Percentiles rank a stretch among this genome's conserved stretches.
These are phyloP conservation scores for Agrypnia vestita DNA, from an alignment of 1,140 invertebrate species.

Conservation along the genomic window DNA sequence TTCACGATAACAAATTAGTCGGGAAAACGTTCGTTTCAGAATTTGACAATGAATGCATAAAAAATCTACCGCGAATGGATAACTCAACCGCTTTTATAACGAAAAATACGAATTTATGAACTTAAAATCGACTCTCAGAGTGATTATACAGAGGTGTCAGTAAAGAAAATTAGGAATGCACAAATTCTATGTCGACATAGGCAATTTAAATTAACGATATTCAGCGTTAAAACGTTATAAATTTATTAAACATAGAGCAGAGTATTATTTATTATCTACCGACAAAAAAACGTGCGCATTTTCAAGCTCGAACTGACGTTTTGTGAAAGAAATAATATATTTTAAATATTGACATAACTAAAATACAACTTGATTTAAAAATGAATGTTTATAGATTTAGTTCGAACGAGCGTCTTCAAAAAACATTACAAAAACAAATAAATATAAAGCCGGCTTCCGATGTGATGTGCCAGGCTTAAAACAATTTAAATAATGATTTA, in stretches of 20 bases:
- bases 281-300: conserved; percentile 46
- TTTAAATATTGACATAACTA: not conserved
- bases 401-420: conserved; percentile 7
- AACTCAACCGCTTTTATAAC: conserved; percentile 13
- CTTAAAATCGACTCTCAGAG: not conserved
- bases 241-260: not conserved
- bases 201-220: not conserved
- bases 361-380: not conserved
- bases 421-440: conserved; percentile 56
- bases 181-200: not conserved
- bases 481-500: conserved; percentile 13
- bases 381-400: not conserved
- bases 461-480: not conserved
- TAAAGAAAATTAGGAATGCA: not conserved
- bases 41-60: too few relatives aligned
- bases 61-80: too few relatives aligned
- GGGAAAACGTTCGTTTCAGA: too few relatives aligned
- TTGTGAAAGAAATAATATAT: conserved; percentile 8
- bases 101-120: conserved; percentile 24
- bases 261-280: conserved; percentile 27
- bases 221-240: not conserved
- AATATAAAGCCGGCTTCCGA: conserved; percentile 42
- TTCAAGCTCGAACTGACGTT: conserved; percentile 5
- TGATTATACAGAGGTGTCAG: not conserved
- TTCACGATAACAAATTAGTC: too few relatives aligned